These are phyloP conservation scores for Microcebus lehilahytsara DNA, from an alignment of 2,113 vertebrate genomes.

Conservation along the genomic window DNA sequence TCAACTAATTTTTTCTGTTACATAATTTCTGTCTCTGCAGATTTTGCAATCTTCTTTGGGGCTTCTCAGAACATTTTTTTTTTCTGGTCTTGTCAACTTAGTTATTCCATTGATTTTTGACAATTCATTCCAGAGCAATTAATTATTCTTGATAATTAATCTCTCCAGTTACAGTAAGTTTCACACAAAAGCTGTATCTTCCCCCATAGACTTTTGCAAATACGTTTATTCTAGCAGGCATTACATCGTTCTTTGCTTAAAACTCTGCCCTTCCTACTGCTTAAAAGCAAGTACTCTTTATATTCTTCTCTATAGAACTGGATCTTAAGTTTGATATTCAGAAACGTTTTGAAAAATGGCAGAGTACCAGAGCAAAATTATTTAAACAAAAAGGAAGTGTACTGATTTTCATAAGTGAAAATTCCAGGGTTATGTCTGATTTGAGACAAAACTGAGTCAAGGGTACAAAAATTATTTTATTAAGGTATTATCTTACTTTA, in stretches of 20 bases:
- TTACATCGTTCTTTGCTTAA: neutral
- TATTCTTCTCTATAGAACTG: neutral
- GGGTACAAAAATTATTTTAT: neutral
- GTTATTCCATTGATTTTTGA: constrained; percentile 25
- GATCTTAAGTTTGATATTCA: neutral
- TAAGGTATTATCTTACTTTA: neutral
- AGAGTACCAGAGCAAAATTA: neutral
- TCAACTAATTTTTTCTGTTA: neutral
- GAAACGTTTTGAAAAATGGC: constrained; percentile 29
- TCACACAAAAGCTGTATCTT: neutral
- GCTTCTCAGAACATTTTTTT: neutral
- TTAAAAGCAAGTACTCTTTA: neutral
- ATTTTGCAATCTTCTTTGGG: neutral
- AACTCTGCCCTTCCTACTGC: neutral
- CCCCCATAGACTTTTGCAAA: neutral
- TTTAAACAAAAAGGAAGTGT: neutral
- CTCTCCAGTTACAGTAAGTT: neutral
- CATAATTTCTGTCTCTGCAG: neutral
- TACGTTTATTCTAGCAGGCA: neutral
- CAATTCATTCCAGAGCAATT: neutral
- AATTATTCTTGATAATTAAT: constrained; percentile 40
- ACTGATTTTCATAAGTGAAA: constrained; percentile 5
- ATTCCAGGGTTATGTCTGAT: neutral
- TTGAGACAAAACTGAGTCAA: neutral
- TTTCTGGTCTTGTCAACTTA: neutral